Evolutionary conservation across 2,113 vertebrate genomes (phyloP).

Genomic region (Pycnonotus jocosus): DNA sequence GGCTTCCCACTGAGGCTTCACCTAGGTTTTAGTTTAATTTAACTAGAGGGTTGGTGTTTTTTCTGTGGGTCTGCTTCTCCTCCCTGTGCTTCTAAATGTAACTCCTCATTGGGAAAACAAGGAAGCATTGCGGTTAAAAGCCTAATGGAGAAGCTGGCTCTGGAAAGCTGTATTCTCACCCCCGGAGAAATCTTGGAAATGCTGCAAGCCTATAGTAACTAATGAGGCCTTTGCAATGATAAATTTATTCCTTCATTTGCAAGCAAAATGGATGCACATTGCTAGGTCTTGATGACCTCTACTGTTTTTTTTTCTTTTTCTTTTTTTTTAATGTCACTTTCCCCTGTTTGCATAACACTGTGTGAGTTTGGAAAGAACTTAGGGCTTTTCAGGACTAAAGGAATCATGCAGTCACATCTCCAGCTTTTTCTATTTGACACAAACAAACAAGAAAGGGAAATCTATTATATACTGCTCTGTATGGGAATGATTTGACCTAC

Average conservation of each 20-base stretch:
- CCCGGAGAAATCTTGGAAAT: slow-evolving; percentile 58
- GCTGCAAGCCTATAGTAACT: slow-evolving; percentile 24
- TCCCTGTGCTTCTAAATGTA: slow-evolving; percentile 22
- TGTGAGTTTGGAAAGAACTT: background rate
- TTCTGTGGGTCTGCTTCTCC: background rate
- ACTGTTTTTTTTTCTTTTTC: background rate
- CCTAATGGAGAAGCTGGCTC: slow-evolving; percentile 54
- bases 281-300: slow-evolving; percentile 25
- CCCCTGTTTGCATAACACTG: background rate
- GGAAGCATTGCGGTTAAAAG: slow-evolving; percentile 38
- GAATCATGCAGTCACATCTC: background rate
- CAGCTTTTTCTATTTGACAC: slow-evolving; percentile 1
- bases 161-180: slow-evolving; percentile 45
- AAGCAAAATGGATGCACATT: background rate
- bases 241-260: slow-evolving; percentile 42
- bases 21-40: slow-evolving; percentile 53
- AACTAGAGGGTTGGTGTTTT: slow-evolving; percentile 9
- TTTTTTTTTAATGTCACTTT: background rate
- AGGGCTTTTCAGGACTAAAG: slow-evolving; percentile 3
- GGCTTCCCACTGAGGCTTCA: slow-evolving; percentile 17
- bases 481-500: slow-evolving; percentile 38
- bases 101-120: slow-evolving; percentile 35
- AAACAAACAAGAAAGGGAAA: slow-evolving; percentile 21
- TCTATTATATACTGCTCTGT: slow-evolving; percentile 36
- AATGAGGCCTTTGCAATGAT: slow-evolving; percentile 15